Base-by-base conservation (phyloP, 2,113 vertebrate genomes). In the Tyto alba region DNA sequence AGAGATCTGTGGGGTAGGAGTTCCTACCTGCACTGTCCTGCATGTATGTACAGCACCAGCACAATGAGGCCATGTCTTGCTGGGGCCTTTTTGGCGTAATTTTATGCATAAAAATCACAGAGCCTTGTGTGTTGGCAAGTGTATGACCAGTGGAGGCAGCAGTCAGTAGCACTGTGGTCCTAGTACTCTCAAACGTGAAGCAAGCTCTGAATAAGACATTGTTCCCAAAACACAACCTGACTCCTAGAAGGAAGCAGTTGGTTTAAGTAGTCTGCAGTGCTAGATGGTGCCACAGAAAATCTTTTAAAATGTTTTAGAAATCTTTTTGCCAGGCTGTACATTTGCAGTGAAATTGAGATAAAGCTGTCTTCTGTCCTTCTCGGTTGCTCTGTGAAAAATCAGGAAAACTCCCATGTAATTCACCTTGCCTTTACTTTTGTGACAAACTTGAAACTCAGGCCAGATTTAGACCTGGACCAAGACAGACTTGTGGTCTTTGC, bases 1-100 rank as follows among this genome's bases (percentile, higher is more conserved):
- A 6, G 71, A 79, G 8, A 57, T 26, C 21, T 53, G 18, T 45
- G 14, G 7, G 9, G 21, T 12, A 34, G 47, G 25, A 76, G 17
- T 17, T 90, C 18, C 27, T 56, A 47, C 45, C 45, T 47, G 45
- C 45, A 18, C 8, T 9, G 19, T 77, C 23, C 36, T 66, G 40
- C 32, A 9, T 0, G 0, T 30, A n/a, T 0, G 0, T 36, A n/a
- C 10, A 69, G 48, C 43, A 40, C 10, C 1, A 2, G 36, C 19
- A 93, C 53, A 67, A 72, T 8, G 19, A 77, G 38, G 16, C 16
- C 18, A 76, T 77, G 26, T 87, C 40, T 76, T 7, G 1, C 8
- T 40, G 59, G 26, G 20, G 15, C 6, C 36, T 89, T 89, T 89
- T 45, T 43, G 30, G 34, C 7, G 2, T 16, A 20, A 7, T 41